Conservation (phyloP, 2,797 vertebrate species). For the Xenops minutus region DNA sequence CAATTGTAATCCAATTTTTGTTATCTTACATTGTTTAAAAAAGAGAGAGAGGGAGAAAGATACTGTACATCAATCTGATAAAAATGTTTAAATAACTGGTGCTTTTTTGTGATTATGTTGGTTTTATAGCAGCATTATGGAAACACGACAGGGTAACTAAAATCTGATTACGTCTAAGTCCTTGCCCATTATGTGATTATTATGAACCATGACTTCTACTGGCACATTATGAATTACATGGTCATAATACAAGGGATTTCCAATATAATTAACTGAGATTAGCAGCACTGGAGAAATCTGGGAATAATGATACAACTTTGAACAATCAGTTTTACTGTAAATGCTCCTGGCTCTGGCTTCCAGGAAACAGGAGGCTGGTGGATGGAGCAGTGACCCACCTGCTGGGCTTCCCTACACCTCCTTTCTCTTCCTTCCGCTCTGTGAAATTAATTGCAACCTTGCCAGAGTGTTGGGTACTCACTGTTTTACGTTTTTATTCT, state of each 20-base stretch:
- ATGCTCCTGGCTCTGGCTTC: constrained; percentile 46
- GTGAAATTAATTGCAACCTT: constrained; percentile 4
- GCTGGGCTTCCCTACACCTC: not conserved
- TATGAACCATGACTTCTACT: constrained; percentile 68
- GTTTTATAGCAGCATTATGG: constrained; percentile 64
- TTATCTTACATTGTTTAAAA: constrained; percentile 58
- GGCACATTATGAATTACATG: constrained; percentile 67
- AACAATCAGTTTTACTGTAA: constrained; percentile 70
- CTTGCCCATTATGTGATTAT: constrained; percentile 71
- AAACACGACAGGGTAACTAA: constrained; percentile 68
- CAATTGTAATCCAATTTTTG: constrained; percentile 72
- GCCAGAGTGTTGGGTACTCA: not conserved
- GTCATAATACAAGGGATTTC: constrained; percentile 71
- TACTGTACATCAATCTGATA: constrained; percentile 54
- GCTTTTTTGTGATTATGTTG: constrained; percentile 63
- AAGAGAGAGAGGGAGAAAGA: not conserved
- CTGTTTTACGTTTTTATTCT: not conserved
- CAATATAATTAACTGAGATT: constrained; percentile 73
- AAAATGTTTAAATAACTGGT: constrained; percentile 66
- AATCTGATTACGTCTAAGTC: constrained; percentile 74
- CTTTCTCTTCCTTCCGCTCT: not conserved
- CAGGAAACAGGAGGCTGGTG: constrained; percentile 50
- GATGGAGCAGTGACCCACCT: constrained; percentile 2
- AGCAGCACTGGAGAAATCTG: constrained; percentile 67
- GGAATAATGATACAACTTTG: constrained; percentile 59